These are phyloP conservation scores for Desmodus rotundus DNA, from an alignment of 2,113 vertebrate species.

Conservation along the genomic window DNA sequence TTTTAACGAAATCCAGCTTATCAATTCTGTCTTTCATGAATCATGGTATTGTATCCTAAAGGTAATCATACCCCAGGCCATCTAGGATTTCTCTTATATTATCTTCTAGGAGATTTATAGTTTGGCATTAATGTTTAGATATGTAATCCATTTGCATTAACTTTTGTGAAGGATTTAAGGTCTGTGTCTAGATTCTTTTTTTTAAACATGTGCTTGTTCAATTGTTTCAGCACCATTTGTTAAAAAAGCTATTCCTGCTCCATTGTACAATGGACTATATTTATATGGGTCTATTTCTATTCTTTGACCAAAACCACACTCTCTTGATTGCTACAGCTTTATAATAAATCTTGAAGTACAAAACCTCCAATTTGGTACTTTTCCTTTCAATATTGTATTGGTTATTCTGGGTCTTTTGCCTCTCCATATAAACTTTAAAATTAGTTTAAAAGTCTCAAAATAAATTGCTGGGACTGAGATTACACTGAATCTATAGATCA, in stretches of 20 bases:
- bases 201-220: background rate
- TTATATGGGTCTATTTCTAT: background rate
- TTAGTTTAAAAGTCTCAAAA: background rate
- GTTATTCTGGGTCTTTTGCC: background rate
- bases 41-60: background rate
- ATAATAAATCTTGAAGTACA: background rate
- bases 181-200: background rate
- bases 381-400: background rate
- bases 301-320: background rate
- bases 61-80: background rate
- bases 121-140: background rate
- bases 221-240: background rate
- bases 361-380: background rate
- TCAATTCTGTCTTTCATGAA: background rate
- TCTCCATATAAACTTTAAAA: background rate
- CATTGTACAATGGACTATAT: background rate
- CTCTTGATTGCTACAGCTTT: background rate
- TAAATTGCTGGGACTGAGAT: background rate
- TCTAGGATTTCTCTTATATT: background rate
- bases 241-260: background rate
- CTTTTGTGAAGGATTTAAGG: background rate
- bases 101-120: background rate
- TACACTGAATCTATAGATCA: background rate
- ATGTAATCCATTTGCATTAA: background rate
- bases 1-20: background rate